These are phyloP conservation scores for Mus musculus DNA, from an alignment of 2,113 vertebrate genomes.

Conservation along the genomic window DNA sequence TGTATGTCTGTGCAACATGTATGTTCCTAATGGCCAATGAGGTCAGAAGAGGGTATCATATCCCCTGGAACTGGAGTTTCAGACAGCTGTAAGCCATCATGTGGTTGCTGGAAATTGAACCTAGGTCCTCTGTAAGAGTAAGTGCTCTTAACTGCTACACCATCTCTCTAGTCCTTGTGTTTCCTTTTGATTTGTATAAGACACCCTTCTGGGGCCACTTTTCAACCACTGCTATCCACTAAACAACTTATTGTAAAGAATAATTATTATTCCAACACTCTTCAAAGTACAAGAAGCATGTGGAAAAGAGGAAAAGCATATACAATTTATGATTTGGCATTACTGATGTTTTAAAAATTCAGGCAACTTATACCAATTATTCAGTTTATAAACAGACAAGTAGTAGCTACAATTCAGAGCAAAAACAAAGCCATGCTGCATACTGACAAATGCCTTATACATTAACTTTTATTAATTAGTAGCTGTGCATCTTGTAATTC, in stretches of 20 bases:
- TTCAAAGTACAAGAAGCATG: background rate
- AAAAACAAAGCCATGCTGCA: background rate
- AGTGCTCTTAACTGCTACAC: background rate
- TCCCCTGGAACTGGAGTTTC: background rate
- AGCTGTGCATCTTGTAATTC: background rate
- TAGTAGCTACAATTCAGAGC: constrained; percentile 4
- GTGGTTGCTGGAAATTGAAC: background rate
- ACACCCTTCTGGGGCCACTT: background rate
- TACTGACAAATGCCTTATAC: background rate
- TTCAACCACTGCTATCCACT: constrained; percentile 9
- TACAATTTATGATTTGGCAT: background rate
- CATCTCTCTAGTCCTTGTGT: background rate
- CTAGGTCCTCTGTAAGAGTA: background rate
- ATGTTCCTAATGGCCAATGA: background rate
- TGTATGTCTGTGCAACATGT: background rate
- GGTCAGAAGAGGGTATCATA: background rate
- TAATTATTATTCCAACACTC: background rate
- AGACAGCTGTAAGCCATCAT: background rate
- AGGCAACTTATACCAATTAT: background rate
- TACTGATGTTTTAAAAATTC: background rate
- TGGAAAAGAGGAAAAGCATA: background rate
- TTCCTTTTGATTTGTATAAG: constrained; percentile 2
- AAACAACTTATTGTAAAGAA: background rate
- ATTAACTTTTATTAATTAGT: background rate
- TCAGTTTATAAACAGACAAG: background rate